Conservation (phyloP, 1,140 invertebrate genomes). For the Acromyrmex charruanus region DNA sequence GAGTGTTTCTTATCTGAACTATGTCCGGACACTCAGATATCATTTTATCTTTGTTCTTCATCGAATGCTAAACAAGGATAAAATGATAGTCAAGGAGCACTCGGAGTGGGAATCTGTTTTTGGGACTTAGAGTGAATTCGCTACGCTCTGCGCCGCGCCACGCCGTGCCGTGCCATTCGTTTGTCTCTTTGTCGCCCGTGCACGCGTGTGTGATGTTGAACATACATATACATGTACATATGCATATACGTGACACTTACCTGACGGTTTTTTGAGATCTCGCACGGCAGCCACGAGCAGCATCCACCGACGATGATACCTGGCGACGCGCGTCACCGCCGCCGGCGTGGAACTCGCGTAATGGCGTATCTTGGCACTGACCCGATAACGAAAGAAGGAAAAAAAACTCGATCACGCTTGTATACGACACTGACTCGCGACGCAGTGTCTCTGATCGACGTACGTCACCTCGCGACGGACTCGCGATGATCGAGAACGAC, state of each 20-base stretch:
- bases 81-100: too few species aligned
- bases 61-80: too few species aligned
- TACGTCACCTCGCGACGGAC: conserved; percentile 3
- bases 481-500: neutral
- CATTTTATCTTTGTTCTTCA: too few species aligned
- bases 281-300: conserved; percentile 6
- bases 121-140: neutral
- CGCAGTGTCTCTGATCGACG: too few species aligned
- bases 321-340: conserved; percentile 26
- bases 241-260: conserved; percentile 49
- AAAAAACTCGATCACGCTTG: neutral
- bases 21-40: too few species aligned
- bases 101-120: too few species aligned
- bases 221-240: too few species aligned
- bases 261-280: conserved; percentile 36
- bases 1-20: neutral
- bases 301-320: conserved; percentile 35
- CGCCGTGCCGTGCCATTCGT: neutral
- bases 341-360: conserved; percentile 45
- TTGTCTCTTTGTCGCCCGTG: too few species aligned
- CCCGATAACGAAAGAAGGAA: neutral
- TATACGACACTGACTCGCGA: conserved; percentile 6
- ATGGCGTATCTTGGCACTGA: conserved; percentile 52
- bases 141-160: neutral
- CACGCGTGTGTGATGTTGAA: neutral